Evolutionary conservation across 2,888 invertebrate genomes (phyloP), one percentile per base, ranked within the genome.

Genomic region (Oeneis ivallda): DNA sequence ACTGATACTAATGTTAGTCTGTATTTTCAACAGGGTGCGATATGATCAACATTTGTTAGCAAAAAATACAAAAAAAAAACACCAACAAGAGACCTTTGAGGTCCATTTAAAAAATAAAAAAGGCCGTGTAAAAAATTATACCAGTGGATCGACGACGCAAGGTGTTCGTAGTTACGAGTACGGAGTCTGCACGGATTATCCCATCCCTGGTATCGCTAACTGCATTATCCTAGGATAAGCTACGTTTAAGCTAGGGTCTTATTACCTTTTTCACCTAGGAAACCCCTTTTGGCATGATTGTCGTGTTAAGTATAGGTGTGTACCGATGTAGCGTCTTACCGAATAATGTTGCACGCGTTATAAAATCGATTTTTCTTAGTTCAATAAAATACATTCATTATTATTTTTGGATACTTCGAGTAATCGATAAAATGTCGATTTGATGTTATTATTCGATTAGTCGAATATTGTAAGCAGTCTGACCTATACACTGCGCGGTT

Each of bases 1-100:
- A 78, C 70, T 79, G 76, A 82, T 85, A 90, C 89, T 89, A 91
- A 89, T 89, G 77, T 76, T 71, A 82, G 78, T 89, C 82, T 91
- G 83, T 89, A 82, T 89, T 90, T 89, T 89, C 89, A 88, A 87
- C 90, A 89, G 90, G 89, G 77, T 79, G 73, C 61, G 76, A 83
- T 84, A 84, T 80, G 83, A 79, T 72, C 87, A 78, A 81, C 85
- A 81, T 75, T 75, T 78, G 73, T 78, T 77, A 72, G 75, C 75
- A 79, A 79, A 74, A 69, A 71, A 70, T 62, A 70, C 71, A 74
- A 71, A 68, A 66, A 66, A 79, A 80, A 39, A 58, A 58, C 57
- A 57, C 1, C 50, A 53, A 34, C 17, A 19, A 56, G 13, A 39
- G 37, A 54, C 37, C 60, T 60, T 54, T 47, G 50, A 43, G 65